Base-by-base conservation (phyloP, 2,888 invertebrate genomes). In the Lochmaea capreae region DNA sequence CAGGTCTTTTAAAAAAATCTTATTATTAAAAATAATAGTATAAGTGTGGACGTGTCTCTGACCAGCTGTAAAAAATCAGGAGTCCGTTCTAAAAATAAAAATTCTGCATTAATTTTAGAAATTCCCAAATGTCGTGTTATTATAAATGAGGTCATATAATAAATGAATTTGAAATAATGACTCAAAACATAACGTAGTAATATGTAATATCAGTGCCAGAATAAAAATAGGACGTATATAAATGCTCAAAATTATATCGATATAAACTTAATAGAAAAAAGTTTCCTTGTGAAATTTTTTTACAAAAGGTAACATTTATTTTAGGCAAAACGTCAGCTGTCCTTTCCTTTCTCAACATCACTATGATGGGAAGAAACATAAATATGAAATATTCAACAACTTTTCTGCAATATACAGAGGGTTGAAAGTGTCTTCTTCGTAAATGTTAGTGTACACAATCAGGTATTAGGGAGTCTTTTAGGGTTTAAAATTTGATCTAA, bases 81-180 rank as follows among this genome's bases (percentile, higher is more conserved):
- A 22, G 16, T 67, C 16, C 57, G 10, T 14, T 12, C 68, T 61
- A 72, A 58, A 72, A 67, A 57, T 67, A 67, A 52, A 18, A 39
- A 67, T 72, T 54, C 16, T n/a, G 16, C 22, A 63, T 54, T 72
- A 58, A 67, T 63, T 72, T 63, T 72, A 72, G 67, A 18, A 12
- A 61, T 54, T 57, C 52, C 42, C 16, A 43, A 70, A 70, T 70
- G 16, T 49, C 52, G 22, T 62, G 22, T 70, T 57, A 52, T 72
- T 52, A 63, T 63, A 67, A 72, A 72, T 72, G 72, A 72, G 67
- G 72, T 72, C 72, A 67, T 46, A 61, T 61, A 62, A 61, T 71
- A 63, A 70, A 70, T 43, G 39, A 63, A 43, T 67, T 57, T 46
- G 26, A 62, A 57, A 63, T 63, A 67, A 63, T 62, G 72, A 72